phyloP scores from a whole-genome alignment of 2,113 vertebrate genomes.

The Salvelinus alpinus region DNA sequence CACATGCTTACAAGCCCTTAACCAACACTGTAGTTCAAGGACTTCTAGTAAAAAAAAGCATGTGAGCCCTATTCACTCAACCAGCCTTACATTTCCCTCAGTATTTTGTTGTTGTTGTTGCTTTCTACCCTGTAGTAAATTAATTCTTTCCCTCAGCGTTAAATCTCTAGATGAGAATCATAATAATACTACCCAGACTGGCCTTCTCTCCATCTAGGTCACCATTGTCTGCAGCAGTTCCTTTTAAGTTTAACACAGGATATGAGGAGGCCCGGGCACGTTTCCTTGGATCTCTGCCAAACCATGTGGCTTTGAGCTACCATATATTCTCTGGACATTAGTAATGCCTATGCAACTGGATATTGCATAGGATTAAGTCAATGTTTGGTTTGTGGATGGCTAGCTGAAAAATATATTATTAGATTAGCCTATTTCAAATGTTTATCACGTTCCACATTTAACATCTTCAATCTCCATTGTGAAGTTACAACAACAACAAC shows the following conservation, averaged over 20 bases:
- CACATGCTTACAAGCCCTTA: no score
- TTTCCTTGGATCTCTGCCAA: slow-evolving; percentile 21
- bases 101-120: not conserved
- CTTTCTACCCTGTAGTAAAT: slow-evolving; percentile 33
- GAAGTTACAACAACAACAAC: not conserved
- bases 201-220: slow-evolving; percentile 51
- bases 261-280: slow-evolving; percentile 12
- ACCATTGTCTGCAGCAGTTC: slow-evolving; percentile 54
- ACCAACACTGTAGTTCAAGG: no score
- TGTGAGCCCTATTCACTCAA: not conserved
- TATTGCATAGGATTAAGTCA: not conserved
- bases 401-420: not conserved
- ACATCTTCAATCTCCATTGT: not conserved
- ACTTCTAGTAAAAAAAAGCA: not conserved
- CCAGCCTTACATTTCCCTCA: slow-evolving; percentile 4
- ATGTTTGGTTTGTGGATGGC: slow-evolving; percentile 9
- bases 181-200: slow-evolving; percentile 33
- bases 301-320: slow-evolving; percentile 23
- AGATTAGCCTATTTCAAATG: not conserved
- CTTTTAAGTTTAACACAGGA: slow-evolving; percentile 39
- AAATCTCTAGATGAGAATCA: slow-evolving; percentile 38
- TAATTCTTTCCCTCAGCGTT: slow-evolving; percentile 40
- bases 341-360: not conserved
- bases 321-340: slow-evolving; percentile 1
- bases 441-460: not conserved